Evolutionary conservation across 2,797 vertebrate species (phyloP).

Genomic region (Galaxias olidus): DNA sequence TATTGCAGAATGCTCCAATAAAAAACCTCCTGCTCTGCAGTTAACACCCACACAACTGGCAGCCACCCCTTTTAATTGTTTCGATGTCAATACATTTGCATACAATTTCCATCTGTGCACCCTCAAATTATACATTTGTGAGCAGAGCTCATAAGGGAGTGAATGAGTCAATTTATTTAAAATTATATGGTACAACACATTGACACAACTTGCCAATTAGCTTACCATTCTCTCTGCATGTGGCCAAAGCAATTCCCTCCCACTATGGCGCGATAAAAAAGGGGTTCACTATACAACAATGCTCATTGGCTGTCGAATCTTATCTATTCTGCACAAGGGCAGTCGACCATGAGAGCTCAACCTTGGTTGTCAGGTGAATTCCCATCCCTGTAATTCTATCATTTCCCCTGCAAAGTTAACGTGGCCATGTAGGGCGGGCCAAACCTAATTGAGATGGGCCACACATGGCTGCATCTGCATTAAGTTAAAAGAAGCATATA

Average conservation of each 20-base stretch:
- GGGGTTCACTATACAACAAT: conserved; percentile 50
- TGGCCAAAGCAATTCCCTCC: conserved; percentile 51
- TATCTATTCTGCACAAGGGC: conserved; percentile 54
- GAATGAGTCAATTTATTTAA: conserved; percentile 64
- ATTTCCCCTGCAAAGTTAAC: neutral
- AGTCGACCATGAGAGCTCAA: conserved; percentile 55
- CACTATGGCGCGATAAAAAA: conserved; percentile 46
- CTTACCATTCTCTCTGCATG: conserved; percentile 53
- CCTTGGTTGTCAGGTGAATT: conserved; percentile 63
- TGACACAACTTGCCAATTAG: conserved; percentile 58
- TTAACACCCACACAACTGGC: conserved; percentile 60
- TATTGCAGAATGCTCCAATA: conserved; percentile 43
- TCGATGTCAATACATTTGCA: conserved; percentile 66
- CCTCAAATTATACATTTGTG: conserved; percentile 51
- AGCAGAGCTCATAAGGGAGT: conserved; percentile 35
- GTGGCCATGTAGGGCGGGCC: neutral
- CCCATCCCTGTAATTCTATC: conserved; percentile 37
- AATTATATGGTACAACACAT: conserved; percentile 48
- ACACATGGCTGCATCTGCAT: neutral
- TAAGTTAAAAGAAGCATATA: neutral
- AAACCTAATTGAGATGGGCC: neutral
- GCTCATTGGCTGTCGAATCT: conserved; percentile 52
- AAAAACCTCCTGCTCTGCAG: conserved; percentile 43
- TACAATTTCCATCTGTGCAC: conserved; percentile 42
- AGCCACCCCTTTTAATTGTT: conserved; percentile 62